phyloP scores from a whole-genome alignment of 2,888 invertebrate genomes.

The Muschampia plurimacula region DNA sequence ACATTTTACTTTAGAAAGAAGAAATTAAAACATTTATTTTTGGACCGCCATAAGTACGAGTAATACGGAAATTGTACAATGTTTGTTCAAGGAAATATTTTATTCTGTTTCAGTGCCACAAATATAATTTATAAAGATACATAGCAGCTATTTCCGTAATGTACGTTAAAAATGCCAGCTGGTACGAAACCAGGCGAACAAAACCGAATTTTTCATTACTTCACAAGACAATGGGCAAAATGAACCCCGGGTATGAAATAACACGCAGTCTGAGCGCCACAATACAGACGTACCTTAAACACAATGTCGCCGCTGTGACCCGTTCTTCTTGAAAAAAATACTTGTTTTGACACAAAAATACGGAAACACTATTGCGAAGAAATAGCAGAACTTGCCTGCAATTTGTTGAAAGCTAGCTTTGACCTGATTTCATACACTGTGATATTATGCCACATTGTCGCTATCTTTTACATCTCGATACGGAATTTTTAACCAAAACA shows the following conservation, averaged over 20 bases:
- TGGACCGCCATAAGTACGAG: not conserved
- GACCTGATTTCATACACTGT: constrained; percentile 40
- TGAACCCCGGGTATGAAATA: constrained; percentile 63
- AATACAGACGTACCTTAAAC: constrained; percentile 36
- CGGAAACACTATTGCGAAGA: constrained; percentile 46
- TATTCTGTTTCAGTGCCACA: not conserved
- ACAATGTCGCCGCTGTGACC: constrained; percentile 44
- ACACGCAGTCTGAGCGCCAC: constrained; percentile 56
- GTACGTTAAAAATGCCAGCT: constrained; percentile 13
- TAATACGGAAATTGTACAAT: not conserved
- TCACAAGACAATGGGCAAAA: constrained; percentile 68
- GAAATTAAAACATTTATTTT: too few species aligned
- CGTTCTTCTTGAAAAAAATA: constrained; percentile 41
- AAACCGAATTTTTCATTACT: constrained; percentile 63
- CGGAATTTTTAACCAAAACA: constrained; percentile 18
- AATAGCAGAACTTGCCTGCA: constrained; percentile 57
- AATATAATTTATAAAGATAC: not conserved
- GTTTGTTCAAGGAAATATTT: not conserved
- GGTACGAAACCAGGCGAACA: constrained; percentile 9
- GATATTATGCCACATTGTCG: constrained; percentile 9
- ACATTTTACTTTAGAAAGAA: too few species aligned
- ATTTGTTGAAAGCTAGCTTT: constrained; percentile 63
- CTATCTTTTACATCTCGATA: constrained; percentile 29
- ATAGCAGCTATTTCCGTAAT: constrained; percentile 9
- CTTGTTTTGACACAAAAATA: constrained; percentile 47